phyloP scores from a whole-genome alignment of 2,797 vertebrate genomes.

The Falco rusticolus region DNA sequence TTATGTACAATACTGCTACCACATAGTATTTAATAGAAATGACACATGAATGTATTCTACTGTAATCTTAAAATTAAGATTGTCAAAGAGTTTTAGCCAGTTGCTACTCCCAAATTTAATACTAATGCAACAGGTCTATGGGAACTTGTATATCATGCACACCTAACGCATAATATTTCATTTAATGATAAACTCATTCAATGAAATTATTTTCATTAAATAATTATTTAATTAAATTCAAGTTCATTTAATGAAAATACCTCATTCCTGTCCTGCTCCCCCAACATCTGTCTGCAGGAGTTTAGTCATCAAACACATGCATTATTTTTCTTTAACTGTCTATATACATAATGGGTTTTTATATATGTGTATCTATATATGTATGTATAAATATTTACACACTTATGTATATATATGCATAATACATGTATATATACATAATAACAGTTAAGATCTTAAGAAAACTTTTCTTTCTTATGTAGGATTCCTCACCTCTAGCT shows the following conservation, averaged over 20 bases:
- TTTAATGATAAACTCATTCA: not conserved
- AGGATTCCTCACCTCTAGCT: slow-evolving; percentile 76
- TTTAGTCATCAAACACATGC: not conserved
- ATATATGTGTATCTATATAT: too few species aligned
- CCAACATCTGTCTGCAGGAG: not conserved
- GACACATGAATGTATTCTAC: not conserved
- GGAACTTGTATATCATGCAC: not conserved
- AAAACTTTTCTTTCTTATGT: not conserved
- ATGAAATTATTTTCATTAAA: too few species aligned
- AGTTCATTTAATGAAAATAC: not conserved
- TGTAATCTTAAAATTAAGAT: not conserved
- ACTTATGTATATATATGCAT: too few species aligned
- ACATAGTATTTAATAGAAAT: not conserved
- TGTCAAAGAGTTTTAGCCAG: not conserved
- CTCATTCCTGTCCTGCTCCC: not conserved
- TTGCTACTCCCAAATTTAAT: not conserved
- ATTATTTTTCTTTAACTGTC: not conserved
- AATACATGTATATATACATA: too few species aligned
- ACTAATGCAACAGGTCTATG: not conserved
- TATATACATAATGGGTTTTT: not conserved
- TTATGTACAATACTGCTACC: not conserved
- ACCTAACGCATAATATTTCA: not conserved
- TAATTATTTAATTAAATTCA: too few species aligned
- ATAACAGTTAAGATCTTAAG: not conserved
- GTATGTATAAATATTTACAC: too few species aligned